Conservation (phyloP, 1,140 invertebrate genomes). For the Halesus radiatus region DNA sequence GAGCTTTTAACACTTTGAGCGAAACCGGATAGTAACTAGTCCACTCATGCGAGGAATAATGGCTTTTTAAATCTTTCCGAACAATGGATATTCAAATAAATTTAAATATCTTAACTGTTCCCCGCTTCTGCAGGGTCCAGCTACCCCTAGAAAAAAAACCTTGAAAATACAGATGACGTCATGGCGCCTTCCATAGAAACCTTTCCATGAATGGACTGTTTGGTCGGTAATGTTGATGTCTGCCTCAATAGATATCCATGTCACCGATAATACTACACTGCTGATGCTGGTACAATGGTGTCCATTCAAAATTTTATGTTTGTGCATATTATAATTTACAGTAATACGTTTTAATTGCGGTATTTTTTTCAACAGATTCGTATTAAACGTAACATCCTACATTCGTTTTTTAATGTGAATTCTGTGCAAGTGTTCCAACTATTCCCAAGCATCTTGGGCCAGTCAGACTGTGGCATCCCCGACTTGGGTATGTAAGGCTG, state of each 20-base stretch:
- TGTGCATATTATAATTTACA: too few species aligned
- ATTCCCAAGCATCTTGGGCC: too few species aligned
- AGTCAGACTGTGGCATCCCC: too few species aligned
- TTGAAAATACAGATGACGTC: conserved; percentile 43
- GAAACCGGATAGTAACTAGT: too few species aligned
- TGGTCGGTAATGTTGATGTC: conserved; percentile 33
- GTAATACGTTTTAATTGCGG: too few species aligned
- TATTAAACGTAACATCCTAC: too few species aligned
- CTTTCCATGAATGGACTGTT: conserved; percentile 50
- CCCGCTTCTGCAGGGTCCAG: not conserved
- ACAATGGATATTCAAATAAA: not conserved
- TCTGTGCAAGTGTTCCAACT: too few species aligned
- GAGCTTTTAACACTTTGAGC: too few species aligned
- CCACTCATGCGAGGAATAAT: not conserved
- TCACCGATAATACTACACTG: conserved; percentile 1
- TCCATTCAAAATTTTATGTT: not conserved
- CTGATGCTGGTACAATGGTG: not conserved
- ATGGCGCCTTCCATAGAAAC: conserved; percentile 53
- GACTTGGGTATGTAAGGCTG: too few species aligned
- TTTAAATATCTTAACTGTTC: not conserved
- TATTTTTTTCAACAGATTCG: too few species aligned
- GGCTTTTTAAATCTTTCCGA: not conserved
- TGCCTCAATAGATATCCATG: conserved; percentile 11
- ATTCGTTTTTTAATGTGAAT: too few species aligned
- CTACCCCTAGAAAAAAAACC: conserved; percentile 9